Base-by-base conservation (phyloP, 2,797 vertebrate species). In the Amazonetta brasiliensis region DNA sequence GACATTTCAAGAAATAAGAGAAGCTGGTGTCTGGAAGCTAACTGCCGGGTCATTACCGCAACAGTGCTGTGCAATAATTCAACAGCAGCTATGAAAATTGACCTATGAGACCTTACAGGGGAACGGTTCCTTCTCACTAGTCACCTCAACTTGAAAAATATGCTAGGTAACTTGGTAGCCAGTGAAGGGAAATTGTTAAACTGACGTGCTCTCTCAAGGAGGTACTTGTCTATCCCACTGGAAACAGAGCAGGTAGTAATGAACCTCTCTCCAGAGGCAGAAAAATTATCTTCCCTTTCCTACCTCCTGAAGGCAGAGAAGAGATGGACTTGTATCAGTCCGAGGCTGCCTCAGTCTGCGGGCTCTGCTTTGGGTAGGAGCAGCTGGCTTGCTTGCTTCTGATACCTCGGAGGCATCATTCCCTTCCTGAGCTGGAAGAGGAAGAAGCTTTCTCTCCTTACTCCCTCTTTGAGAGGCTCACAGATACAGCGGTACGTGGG, bases 1-100 rank as follows among this genome's bases (percentile, higher is more conserved):
- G 92, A 75, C 19, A 0, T 87, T 87, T 62, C 72, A 81, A 69
- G 81, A 93, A 95, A 75, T 21, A 59, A 62, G 92, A 94, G 95
- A 78, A 55, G 87, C 59, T 68, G 54, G n/a, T 87, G 88, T 92
- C 78, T 96, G 92, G 78, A 80, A 94, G 50, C 72, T 43, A 87
- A 69, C 89, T 10, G 13, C 86, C 3, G 11, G 62, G 62, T 84
- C 82, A 85, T 63, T 81, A 75, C 64, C 23, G 82, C 8, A 3
- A 48, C 37, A 17, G 75, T 4, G 31, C 83, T 60, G 43, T 3
- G 44, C 13, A 4, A 23, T 72, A 88, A 71, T 90, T 84, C 85
- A 67, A 67, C 1, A 77, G 77, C 63, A 84, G 75, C 71, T 46
- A 9, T 10, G 54, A 77, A 84, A 80, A 15, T 28, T 25, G 80